These are phyloP conservation scores for Oxygymnocypris stewartii DNA, from an alignment of 2,113 vertebrate species.

Conservation along the genomic window DNA sequence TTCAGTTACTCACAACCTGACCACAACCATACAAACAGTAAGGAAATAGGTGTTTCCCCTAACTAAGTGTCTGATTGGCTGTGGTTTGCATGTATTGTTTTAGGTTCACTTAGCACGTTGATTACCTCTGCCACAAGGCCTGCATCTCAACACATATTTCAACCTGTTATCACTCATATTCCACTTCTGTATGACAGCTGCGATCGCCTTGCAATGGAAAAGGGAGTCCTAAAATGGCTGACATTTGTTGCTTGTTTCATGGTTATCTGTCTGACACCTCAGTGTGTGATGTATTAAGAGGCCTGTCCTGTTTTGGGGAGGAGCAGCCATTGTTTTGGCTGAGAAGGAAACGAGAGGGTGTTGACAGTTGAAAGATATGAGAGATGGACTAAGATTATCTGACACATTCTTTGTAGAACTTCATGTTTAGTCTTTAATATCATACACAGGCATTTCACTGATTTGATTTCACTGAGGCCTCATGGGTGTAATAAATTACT, in stretches of 20 bases:
- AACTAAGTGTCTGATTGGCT: constrained; percentile 46
- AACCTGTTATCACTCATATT: not conserved
- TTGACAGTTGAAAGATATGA: not conserved
- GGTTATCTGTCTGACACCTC: not conserved
- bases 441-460: not conserved
- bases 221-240: constrained; percentile 16
- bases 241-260: not conserved
- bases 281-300: not conserved
- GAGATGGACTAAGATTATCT: not conserved
- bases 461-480: not conserved
- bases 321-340: constrained; percentile 16
- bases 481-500: not conserved
- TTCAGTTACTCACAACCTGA: constrained; percentile 7
- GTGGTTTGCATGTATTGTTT: not conserved
- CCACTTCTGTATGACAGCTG: not conserved
- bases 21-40: not conserved
- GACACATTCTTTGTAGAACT: not conserved
- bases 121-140: not conserved
- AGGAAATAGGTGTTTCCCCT: constrained; percentile 34
- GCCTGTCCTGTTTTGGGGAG: constrained; percentile 12
- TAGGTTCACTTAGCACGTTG: not conserved
- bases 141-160: not conserved
- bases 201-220: not conserved
- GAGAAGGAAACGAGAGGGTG: not conserved
- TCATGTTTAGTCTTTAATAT: too few species aligned